Evolutionary conservation across 2,797 vertebrate genomes (phyloP), one percentile per base, ranked within the genome.

Genomic region (Pangasius macronema): DNA sequence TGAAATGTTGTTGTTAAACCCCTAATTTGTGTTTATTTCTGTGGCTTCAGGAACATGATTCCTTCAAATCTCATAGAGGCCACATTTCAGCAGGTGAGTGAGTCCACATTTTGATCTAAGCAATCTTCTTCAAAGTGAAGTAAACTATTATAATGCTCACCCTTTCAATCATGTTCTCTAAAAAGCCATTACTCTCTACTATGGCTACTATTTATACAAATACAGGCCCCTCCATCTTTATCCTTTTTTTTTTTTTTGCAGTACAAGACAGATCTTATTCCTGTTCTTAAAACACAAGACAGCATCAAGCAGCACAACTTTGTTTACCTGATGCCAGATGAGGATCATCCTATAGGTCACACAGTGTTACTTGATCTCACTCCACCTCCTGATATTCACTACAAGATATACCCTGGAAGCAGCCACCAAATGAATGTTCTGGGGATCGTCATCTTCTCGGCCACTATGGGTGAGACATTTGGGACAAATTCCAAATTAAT

Each of bases 381-480:
- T 0, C 97, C 97, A 0, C 85, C 97, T 0, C 97, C 97, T 0
- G 95, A 97, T 70, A 85, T 97, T 90, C 92, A 87, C 16, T 97
- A 97, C 94, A 96, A 94, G 93, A 96, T 95, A 0, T 93, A 94
- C 73, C 96, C 97, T 0, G 97, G 97, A 13, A 97, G 87, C 93
- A 98, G 96, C 92, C 96, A 95, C 0, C 97, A 97, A 93, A 98
- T 98, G 97, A 98, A 98, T 0, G 97, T 98, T 11, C 91, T 98
- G 10, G 97, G 97, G 16, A 97, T 98, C 0, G 97, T 98, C 73
- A 96, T 98, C 93, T 98, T 98, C 94, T 98, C 97, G 0, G 97
- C 97, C 42, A 98, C 97, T 0, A 97, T 98, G 93, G 97, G 97
- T 98, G 89, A 93, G 93, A 13, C 4, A 51, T 88, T 68, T 55